phyloP scores from a whole-genome alignment of 2,888 invertebrate species.

The Coleophora deauratella region DNA sequence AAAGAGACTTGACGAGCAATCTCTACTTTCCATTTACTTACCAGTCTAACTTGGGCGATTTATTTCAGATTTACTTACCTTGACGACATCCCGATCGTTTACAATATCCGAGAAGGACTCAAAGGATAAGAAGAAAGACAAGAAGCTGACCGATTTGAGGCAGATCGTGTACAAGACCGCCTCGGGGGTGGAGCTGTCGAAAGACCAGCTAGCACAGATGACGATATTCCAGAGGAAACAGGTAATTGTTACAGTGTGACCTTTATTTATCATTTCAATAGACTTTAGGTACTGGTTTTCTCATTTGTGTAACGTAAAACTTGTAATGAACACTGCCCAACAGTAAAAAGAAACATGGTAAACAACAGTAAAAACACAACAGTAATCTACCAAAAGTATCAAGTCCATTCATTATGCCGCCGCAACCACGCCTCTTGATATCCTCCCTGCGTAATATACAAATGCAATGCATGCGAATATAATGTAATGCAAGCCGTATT shows the following conservation, averaged over 20 bases:
- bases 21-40: not conserved
- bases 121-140: constrained; percentile 41
- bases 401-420: too few species aligned
- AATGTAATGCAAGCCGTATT: too few species aligned
- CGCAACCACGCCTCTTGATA: too few species aligned
- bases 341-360: too few species aligned
- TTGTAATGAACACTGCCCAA: too few species aligned
- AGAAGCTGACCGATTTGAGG: constrained; percentile 43
- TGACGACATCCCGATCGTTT: constrained; percentile 56
- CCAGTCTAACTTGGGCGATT: too few species aligned
- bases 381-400: too few species aligned
- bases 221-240: constrained; percentile 86
- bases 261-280: not conserved
- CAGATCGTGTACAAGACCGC: constrained; percentile 74
- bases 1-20: not conserved
- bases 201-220: constrained; percentile 79
- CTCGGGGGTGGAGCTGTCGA: constrained; percentile 75
- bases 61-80: constrained; percentile 41
- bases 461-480: too few species aligned
- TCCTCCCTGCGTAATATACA: too few species aligned
- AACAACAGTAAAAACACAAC: too few species aligned
- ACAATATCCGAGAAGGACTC: constrained; percentile 52
- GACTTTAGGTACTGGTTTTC: too few species aligned
- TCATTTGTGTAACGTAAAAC: too few species aligned
- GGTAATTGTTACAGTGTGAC: constrained; percentile 28